A percentile compares a stretch with the other conserved stretches of the same genome.
Evolutionary conservation across 2,888 invertebrate species (phyloP).

Genomic region (Autographa pulchrina): DNA sequence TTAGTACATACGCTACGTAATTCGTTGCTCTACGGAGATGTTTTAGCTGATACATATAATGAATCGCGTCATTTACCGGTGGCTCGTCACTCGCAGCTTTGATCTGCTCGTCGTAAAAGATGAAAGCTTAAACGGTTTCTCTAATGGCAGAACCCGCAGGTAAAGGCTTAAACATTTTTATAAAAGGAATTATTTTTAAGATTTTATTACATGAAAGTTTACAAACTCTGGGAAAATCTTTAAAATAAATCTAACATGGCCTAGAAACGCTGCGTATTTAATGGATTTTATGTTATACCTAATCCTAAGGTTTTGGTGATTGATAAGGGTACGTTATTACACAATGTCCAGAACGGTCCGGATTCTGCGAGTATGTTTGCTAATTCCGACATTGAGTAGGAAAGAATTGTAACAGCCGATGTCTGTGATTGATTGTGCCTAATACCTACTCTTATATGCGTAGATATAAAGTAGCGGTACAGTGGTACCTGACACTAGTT

Average conservation of each 20-base stretch:
- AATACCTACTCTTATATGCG: not conserved
- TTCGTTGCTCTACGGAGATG: slow-evolving; percentile 9
- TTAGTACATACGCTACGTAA: slow-evolving; percentile 8
- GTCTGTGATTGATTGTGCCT: not conserved
- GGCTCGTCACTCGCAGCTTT: slow-evolving; percentile 11
- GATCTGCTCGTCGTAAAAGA: not conserved
- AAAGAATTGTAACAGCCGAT: slow-evolving; percentile 2
- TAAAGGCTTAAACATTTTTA: not conserved
- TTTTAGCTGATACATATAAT: slow-evolving; percentile 28
- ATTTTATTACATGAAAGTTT: not conserved
- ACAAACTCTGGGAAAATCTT: not conserved
- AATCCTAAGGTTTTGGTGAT: slow-evolving; percentile 52
- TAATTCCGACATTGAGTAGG: slow-evolving; percentile 7
- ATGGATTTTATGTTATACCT: slow-evolving; percentile 56
- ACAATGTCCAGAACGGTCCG: slow-evolving; percentile 27
- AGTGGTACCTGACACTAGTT: slow-evolving; percentile 5
- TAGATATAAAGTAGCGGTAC: not conserved
- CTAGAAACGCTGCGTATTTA: slow-evolving; percentile 47
- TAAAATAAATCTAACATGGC: slow-evolving; percentile 13
- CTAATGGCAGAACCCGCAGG: not conserved
- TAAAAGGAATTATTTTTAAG: not conserved
- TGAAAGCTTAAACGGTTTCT: not conserved
- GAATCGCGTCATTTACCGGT: slow-evolving; percentile 21
- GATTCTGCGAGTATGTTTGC: slow-evolving; percentile 10
- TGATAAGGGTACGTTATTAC: slow-evolving; percentile 59